A percentile compares a stretch with the other conserved stretches of the same genome.
Conservation (phyloP, 64 coral and sea anemone genomes). For the Hydrozoanthus tunicans region DNA sequence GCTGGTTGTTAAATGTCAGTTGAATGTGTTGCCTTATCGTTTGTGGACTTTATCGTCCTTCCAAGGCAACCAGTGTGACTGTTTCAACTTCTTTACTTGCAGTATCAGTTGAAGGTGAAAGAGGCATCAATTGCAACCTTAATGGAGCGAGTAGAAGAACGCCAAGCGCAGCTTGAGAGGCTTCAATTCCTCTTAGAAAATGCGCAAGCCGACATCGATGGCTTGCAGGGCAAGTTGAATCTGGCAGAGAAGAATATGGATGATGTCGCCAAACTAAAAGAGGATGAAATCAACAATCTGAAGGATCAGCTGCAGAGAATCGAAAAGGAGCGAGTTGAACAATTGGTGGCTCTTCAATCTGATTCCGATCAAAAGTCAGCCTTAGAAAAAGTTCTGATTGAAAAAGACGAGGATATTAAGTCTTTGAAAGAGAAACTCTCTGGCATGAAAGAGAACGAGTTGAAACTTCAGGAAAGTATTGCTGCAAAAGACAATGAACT, state of each 20-base stretch:
- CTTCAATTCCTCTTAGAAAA: conserved; percentile 43
- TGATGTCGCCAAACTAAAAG: conserved; percentile 1
- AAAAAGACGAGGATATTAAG: conserved; percentile 65
- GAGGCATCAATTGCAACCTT: conserved; percentile 64
- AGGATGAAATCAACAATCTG: conserved; percentile 4
- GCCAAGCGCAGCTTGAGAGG: conserved; percentile 54
- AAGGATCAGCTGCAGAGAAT: conserved; percentile 36
- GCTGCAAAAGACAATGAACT: conserved; percentile 57
- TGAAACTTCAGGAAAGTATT: conserved; percentile 54
- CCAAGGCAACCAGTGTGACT: background rate
- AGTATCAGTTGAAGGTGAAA: conserved; percentile 60
- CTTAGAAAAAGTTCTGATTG: conserved; percentile 22
- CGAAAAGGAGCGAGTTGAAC: conserved; percentile 30
- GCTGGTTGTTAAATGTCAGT: too few species aligned
- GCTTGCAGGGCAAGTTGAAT: conserved; percentile 13
- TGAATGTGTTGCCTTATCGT: background rate
- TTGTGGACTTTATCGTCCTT: background rate
- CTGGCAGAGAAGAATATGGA: background rate
- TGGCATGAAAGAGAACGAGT: background rate
- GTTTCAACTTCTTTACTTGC: background rate
- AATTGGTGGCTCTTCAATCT: conserved; percentile 27
- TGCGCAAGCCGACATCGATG: conserved; percentile 39
- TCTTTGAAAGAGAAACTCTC: conserved; percentile 62
- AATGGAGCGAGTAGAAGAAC: conserved; percentile 56
- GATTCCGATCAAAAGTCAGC: conserved; percentile 15